Evolutionary conservation across 2,888 invertebrate genomes (phyloP).

Genomic region (Noctua fimbriata): DNA sequence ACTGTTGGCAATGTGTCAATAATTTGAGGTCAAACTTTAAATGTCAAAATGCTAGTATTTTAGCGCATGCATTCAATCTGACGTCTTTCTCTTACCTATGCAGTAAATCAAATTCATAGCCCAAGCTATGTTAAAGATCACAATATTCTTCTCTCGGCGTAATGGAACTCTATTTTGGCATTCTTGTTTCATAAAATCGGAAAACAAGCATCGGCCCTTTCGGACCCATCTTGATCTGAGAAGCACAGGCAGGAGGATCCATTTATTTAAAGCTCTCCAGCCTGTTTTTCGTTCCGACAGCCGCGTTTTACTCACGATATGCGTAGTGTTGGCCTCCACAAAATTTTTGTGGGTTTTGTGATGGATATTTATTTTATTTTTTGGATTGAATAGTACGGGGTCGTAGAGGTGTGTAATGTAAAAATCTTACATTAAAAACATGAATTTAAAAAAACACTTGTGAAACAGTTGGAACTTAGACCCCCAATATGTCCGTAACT

Average conservation of each 20-base stretch:
- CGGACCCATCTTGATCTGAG: neutral
- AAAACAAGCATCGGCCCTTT: neutral
- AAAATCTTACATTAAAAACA: no score
- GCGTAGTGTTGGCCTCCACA: no score
- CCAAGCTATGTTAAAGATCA: neutral
- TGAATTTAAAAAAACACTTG: no score
- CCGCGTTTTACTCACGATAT: constrained; percentile 5
- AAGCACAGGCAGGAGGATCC: no score
- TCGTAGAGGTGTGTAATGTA: no score
- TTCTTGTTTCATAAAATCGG: neutral
- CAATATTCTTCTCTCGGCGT: neutral
- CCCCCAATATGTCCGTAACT: no score
- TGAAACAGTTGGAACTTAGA: no score
- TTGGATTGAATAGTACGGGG: no score
- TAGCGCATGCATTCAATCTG: neutral
- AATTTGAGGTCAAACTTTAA: neutral
- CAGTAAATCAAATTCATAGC: neutral
- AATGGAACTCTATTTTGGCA: neutral
- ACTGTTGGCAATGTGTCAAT: neutral
- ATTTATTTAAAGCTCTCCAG: neutral
- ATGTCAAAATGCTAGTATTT: neutral
- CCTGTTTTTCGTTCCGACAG: constrained; percentile 13
- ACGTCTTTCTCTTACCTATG: neutral
- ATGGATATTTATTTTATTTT: no score
- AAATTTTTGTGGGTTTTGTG: no score